Base-by-base conservation (phyloP, 2,888 invertebrate species). In the Anthrax anthrax region DNA sequence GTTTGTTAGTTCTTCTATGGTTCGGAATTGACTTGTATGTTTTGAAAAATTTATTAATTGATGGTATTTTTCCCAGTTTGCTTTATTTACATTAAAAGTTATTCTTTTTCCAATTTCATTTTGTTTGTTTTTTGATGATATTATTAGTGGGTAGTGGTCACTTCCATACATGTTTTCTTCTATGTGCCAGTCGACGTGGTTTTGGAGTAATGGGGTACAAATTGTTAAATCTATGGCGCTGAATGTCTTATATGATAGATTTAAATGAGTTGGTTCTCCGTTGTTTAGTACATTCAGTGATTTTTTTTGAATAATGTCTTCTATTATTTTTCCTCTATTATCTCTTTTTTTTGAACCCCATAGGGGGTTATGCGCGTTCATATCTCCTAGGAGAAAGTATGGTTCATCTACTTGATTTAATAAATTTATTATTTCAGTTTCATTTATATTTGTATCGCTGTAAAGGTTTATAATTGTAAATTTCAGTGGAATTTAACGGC, bases 251-350 rank as follows among this genome's bases (percentile, higher is more conserved):
- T 32, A 32, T 17, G 32, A 13, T 3, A 42, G 14, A 18, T 37
- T 42, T 29, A 46, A 47, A 36, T 39, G 36, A 14, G 42, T 43
- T n/a, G 36, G 39, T 4, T 36, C n/a, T 8, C 17, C 29, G 4
- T 47, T 47, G 18, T 47, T 47, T 18, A 47, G 9, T 5, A 47
- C n/a, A 40, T 18, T 47, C n/a, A 43, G n/a, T 14, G 36, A 9
- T 12, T 37, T 18, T 6, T 39, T 40, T 2, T 36, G 17, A n/a
- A 40, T 37, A 16, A 47, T 16, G 13, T 17, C n/a, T 40, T 47
- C 43, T 23, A 47, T 36, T 2, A 17, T 23, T 43, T n/a, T 19
- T 3, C 29, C 29, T 32, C 12, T 32, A 12, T 32, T 5, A 12
- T 32, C 29, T 12, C 3, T 32, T 9, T 32, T 9, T 9, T 32